Evolutionary conservation across 2,113 vertebrate genomes (phyloP), one percentile per base, ranked within the genome.

Genomic region (Cynopterus brachyotis): DNA sequence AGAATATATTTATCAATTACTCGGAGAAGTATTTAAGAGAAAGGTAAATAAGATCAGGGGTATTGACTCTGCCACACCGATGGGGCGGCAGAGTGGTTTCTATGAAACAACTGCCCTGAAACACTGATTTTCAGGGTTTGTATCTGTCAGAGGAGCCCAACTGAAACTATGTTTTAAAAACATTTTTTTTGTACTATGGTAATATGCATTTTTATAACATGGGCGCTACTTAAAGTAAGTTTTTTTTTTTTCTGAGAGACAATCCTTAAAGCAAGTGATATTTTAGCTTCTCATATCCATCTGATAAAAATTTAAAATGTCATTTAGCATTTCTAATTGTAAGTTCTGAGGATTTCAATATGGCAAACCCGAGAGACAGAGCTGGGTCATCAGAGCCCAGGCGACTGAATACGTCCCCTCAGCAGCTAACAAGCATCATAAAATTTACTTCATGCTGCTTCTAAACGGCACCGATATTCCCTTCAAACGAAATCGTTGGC

Each of bases 391-490:
- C 91, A 35, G 42, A 96, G 83, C 76, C 37, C 69, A 86, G 69
- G 50, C 40, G 55, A 60, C 55, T 47, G 20, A 9, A 6, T 59
- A 94, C 85, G 88, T 60, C 72, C 35, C 84, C 72, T 79, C 0
- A 0, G 59, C 86, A 37, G 0, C 78, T 47, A 53, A 72, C 9
- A 22, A 73, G 85, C 0, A 0, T 83, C 50, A 26, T 78, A 66
- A 76, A 79, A 82, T 86, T 70, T 96, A 59, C 73, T 83, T 64
- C 96, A 13, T 22, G 93, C 32, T 87, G 89, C 59, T 93, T 64
- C 55, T 80, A 70, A 96, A 59, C 37, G 76, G 79, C 32, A 47
- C 73, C 60, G 62, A 59, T 26, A 3, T n/a, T 47, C 19, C 70
- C 73, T 78, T 94, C 28, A 72, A 72, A 96, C 64, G 84, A 85